Evolutionary conservation across 2,113 vertebrate genomes (phyloP), one percentile per base, ranked within the genome.

Genomic region (Polyodon spathula): DNA sequence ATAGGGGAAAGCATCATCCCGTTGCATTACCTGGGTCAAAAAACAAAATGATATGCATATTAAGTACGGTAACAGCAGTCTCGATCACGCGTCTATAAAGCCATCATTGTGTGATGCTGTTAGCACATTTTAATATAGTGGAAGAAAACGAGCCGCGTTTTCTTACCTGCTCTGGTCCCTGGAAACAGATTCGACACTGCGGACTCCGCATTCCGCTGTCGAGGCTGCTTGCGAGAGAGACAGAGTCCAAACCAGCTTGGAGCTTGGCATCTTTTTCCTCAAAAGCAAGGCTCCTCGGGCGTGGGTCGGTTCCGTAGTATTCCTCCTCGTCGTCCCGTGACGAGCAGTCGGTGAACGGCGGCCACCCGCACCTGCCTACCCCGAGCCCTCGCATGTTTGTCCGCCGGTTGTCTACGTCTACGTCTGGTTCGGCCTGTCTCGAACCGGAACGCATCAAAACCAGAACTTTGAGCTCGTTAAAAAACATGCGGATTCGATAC

Each of bases 401-500:
- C 64, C 76, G 75, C 64, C 80, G 44, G 41, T 37, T 71, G 2
- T 82, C 71, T 42, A 75, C 63, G 59, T 76, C 84, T 76, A 84
- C 72, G 82, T 89, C 90, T 74, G 88, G 80, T 67, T 84, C 78
- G 81, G 89, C 82, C 85, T 86, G 90, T 81, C 87, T 82, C 70
- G 85, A 80, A 74, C 86, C 86, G 80, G 87, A 87, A 81, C 93
- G 90, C 87, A 92, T 92, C 83, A 93, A 89, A 84, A 93, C 90
- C 87, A 94, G 84, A 76, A 95, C 90, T 79, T 95, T 95, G 74
- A 95, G 91, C 87, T 95, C 92, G 79, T 95, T 94, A 70, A 93
- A 91, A 89, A 94, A 93, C 92, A 93, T 94, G 86, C 92, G 92
- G 86, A 95, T 91, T 87, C 92, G 89, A 76, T 93, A 94, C 84